These are phyloP conservation scores for Tipula vernalis DNA, from an alignment of 2,888 invertebrate species.

Conservation along the genomic window DNA sequence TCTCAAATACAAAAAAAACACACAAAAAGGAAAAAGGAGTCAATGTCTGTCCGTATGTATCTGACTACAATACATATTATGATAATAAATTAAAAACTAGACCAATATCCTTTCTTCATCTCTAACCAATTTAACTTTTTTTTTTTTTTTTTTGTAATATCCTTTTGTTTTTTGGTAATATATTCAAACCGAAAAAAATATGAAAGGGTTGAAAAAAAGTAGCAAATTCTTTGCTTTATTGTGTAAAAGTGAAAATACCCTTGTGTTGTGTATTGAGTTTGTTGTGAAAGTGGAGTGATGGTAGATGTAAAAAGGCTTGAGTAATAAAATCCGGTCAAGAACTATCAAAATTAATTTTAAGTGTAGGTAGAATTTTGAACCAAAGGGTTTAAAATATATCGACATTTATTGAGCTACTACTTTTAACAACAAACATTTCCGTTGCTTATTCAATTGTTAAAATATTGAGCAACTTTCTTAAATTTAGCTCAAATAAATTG, in stretches of 20 bases:
- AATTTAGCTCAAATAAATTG: too few species aligned
- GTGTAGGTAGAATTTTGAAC: too few species aligned
- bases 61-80: not conserved
- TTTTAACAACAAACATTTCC: too few species aligned
- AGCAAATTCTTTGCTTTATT: not conserved
- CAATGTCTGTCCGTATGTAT: not conserved
- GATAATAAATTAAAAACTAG: not conserved
- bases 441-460: too few species aligned
- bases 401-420: too few species aligned
- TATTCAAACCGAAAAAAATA: not conserved
- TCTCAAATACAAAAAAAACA: not conserved
- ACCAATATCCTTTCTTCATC: not conserved
- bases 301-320: too few species aligned
- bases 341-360: too few species aligned
- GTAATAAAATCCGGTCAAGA: too few species aligned
- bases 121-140: not conserved
- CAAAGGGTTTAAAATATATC: too few species aligned
- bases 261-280: not conserved
- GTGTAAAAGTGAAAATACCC: not conserved
- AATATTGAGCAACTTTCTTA: too few species aligned
- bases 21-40: not conserved
- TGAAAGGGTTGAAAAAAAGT: not conserved
- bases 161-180: not conserved
- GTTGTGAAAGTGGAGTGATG: too few species aligned
- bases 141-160: not conserved